A percentile compares a stretch with the other conserved stretches of the same genome.
These are phyloP conservation scores for Aphodius granarius DNA, from an alignment of 2,888 invertebrate species.

Conservation along the genomic window DNA sequence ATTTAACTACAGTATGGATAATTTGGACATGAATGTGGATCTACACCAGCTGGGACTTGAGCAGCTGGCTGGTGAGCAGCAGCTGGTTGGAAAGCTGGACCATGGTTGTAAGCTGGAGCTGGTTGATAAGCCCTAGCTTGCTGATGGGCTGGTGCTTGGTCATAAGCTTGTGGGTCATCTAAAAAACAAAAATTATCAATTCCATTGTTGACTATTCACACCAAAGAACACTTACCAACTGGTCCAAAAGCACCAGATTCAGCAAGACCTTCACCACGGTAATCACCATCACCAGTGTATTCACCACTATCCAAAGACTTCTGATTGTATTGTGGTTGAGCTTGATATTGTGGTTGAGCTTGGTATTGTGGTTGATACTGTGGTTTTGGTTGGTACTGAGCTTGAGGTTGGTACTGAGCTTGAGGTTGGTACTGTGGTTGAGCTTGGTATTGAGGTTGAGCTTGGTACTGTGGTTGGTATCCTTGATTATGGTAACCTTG, in stretches of 20 bases:
- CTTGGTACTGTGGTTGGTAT: conserved; percentile 29
- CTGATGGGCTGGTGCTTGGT: conserved; percentile 20
- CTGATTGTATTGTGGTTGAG: conserved; percentile 18
- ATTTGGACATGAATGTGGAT: conserved; percentile 50
- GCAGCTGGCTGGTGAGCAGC: conserved; percentile 35
- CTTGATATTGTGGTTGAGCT: conserved; percentile 24
- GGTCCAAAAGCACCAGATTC: conserved; percentile 50
- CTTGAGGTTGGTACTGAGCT: conserved; percentile 23
- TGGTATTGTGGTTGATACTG: conserved; percentile 26
- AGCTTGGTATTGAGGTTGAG: conserved; percentile 30
- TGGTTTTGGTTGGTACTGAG: conserved; percentile 30
- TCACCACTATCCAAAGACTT: conserved; percentile 46
- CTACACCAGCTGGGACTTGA: conserved; percentile 51
- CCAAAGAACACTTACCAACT: conserved; percentile 13
- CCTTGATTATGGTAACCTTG: conserved; percentile 20
- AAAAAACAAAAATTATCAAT: conserved; percentile 9
- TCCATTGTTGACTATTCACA: background rate
- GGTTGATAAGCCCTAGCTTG: conserved; percentile 35
- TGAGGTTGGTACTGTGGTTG: conserved; percentile 29
- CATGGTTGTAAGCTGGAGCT: conserved; percentile 35
- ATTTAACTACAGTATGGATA: conserved; percentile 52
- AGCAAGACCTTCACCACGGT: conserved; percentile 52
- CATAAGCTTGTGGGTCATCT: conserved; percentile 24
- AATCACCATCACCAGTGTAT: conserved; percentile 52
- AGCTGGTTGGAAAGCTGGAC: conserved; percentile 32